phyloP scores from a whole-genome alignment of 1,140 invertebrate species.

The Radopholus similis region DNA sequence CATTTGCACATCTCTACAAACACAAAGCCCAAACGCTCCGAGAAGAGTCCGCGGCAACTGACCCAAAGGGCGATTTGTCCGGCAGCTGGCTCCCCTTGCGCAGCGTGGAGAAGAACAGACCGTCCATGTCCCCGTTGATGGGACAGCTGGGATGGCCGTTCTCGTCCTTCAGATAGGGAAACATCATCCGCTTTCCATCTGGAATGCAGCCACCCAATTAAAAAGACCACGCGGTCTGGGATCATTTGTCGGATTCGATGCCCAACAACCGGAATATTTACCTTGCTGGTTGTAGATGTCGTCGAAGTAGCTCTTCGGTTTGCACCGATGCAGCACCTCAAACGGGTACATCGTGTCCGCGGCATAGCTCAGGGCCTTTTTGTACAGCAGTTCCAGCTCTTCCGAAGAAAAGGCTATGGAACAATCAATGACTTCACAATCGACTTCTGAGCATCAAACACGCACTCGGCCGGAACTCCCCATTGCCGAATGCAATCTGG shows the following conservation, averaged over 20 bases:
- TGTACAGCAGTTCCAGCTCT: background rate
- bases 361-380: background rate
- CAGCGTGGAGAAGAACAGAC: conserved; percentile 46
- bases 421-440: background rate
- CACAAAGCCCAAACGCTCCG: background rate
- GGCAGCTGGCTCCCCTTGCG: background rate
- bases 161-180: conserved; percentile 49
- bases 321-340: conserved; percentile 42
- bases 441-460: background rate
- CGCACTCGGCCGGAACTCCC: conserved; percentile 5
- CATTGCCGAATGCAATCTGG: background rate
- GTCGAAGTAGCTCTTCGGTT: conserved; percentile 51
- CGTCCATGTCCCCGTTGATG: conserved; percentile 43
- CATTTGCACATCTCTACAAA: conserved; percentile 41
- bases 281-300: conserved; percentile 37
- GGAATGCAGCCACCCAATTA: background rate
- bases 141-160: conserved; percentile 51
- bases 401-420: conserved; percentile 1
- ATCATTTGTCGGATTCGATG: background rate
- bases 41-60: background rate
- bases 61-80: conserved; percentile 11
- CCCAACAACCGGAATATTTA: background rate
- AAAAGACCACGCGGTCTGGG: background rate
- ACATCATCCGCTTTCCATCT: conserved; percentile 33
- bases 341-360: conserved; percentile 23